A percentile compares a stretch with the other conserved stretches of the same genome.
Conservation (phyloP, 2,797 vertebrate species). For the Coregonus suidteri region DNA sequence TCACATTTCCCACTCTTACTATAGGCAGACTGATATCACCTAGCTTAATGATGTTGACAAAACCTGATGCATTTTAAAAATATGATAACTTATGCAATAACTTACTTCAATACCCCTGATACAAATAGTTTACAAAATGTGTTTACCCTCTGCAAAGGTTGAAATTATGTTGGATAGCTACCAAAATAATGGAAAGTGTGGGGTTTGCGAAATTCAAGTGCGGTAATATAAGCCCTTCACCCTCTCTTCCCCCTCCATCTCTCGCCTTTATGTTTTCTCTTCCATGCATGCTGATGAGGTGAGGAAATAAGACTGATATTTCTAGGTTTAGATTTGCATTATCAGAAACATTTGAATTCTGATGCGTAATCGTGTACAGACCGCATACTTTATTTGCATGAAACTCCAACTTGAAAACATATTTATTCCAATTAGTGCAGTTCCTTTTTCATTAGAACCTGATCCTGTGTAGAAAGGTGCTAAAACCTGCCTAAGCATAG, state of each 20-base stretch:
- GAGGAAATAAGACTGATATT: too few relatives aligned
- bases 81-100: neutral
- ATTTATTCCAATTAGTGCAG: too few relatives aligned
- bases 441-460: neutral
- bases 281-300: neutral
- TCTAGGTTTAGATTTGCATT: too few relatives aligned
- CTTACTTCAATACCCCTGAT: neutral
- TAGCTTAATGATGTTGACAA: neutral
- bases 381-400: too few relatives aligned
- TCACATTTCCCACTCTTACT: slow-evolving; percentile 4
- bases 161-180: neutral
- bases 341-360: too few relatives aligned
- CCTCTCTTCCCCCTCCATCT: neutral
- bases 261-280: neutral
- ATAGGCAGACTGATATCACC: neutral
- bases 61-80: neutral
- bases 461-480: neutral
- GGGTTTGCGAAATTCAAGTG: neutral
- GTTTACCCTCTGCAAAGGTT: neutral
- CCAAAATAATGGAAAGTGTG: neutral
- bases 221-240: neutral
- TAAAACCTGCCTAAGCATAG: neutral
- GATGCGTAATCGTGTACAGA: neutral
- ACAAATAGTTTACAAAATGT: neutral
- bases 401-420: too few relatives aligned